Evolutionary conservation across 2,888 invertebrate genomes (phyloP), one percentile per base, ranked within the genome.

Genomic region (Tipula helvola): DNA sequence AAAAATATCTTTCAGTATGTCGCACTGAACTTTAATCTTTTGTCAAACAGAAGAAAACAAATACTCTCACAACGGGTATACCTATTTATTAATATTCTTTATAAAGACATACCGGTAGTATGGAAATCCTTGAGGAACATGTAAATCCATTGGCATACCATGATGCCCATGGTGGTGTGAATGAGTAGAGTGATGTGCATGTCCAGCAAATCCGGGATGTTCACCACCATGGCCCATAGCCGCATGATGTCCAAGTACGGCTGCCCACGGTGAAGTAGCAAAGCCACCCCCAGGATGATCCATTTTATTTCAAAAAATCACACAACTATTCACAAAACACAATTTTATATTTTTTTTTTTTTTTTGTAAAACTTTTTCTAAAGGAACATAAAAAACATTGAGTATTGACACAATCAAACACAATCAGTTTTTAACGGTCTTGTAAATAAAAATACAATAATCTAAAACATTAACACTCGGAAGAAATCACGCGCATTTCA

Each of bases 71-170:
- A 39, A 39, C n/a, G n/a, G n/a, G n/a, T n/a, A n/a, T 42, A 12
- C 12, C 10, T 44, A 44, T n/a, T 5, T 52, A 52, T 52, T n/a
- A 52, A 52, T 52, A 52, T 44, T 10, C 10, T 44, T 5, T n/a
- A 5, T 52, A n/a, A 4, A 4, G 94, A 85, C 85, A 93, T 90
- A 97, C 97, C 97, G 95, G 93, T 97, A 97, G 92, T 97, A 97
- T 87, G 97, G 96, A 92, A 97, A 97, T 89, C 96, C 96, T 91
- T 97, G 97, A 86, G 97, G 96, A 91, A 97, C 97, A 92, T 97
- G 97, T 89, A 97, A 94, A 91, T 97, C 97, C 97, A 97, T 97
- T 86, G 97, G 97, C 95, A 96, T 95, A 89, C 93, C 94, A 89
- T 93, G 94, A 90, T 94, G 93, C 87, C 93, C 93, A 89, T 93